Conservation (phyloP, 2,797 vertebrate species). For the Thaleichthys pacificus region DNA sequence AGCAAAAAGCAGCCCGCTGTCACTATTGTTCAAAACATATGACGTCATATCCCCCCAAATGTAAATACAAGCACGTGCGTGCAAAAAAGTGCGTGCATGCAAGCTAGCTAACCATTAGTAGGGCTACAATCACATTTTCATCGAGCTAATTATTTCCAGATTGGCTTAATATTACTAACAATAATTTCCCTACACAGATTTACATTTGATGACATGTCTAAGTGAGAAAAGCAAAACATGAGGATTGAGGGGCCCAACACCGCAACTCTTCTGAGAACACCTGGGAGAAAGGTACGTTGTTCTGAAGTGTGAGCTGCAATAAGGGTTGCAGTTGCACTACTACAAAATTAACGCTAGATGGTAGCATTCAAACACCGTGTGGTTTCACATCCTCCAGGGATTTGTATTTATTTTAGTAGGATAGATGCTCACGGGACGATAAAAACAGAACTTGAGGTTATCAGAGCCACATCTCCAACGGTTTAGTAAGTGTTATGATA, state of each 20-base stretch:
- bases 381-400: neutral
- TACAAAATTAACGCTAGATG: constrained; percentile 64
- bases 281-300: too few relatives aligned
- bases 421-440: constrained; percentile 1
- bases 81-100: neutral
- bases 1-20: constrained; percentile 40
- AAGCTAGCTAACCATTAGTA: neutral
- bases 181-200: too few relatives aligned
- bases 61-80: constrained; percentile 47
- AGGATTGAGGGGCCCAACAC: neutral
- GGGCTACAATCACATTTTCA: neutral
- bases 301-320: too few relatives aligned
- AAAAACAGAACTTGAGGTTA: constrained; percentile 27
- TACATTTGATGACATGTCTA: too few relatives aligned
- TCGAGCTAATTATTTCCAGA: neutral
- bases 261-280: neutral
- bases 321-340: neutral
- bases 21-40: constrained; percentile 45
- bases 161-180: too few relatives aligned
- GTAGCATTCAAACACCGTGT: constrained; percentile 70
- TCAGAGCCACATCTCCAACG: constrained; percentile 5
- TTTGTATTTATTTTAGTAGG: neutral
- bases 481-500: neutral
- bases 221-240: neutral
- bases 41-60: constrained; percentile 49